A percentile compares a stretch with the other conserved stretches of the same genome.
Evolutionary conservation across 1,140 invertebrate genomes (phyloP).

Genomic region (Branchinecta lindahli): DNA sequence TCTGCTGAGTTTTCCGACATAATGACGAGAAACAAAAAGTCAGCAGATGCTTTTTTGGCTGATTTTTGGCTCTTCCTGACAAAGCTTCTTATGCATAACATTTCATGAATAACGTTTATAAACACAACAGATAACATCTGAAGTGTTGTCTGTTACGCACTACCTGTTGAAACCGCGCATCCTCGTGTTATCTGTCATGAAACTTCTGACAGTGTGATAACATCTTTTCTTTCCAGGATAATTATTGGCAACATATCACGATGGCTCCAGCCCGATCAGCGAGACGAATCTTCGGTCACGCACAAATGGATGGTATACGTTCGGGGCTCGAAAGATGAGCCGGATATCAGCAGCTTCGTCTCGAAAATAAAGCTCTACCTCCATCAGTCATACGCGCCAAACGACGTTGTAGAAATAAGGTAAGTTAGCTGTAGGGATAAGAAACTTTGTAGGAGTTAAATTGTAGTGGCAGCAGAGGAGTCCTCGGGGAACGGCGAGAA

Average conservation of each 20-base stretch:
- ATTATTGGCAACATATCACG: slow-evolving; percentile 72
- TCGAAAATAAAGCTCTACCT: slow-evolving; percentile 62
- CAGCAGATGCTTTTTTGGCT: no score
- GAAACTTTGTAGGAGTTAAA: slow-evolving; percentile 10
- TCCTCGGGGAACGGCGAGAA: no score
- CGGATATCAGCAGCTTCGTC: slow-evolving; percentile 45
- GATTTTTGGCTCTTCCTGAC: no score
- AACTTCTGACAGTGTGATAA: no score
- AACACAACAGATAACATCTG: no score
- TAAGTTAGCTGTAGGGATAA: slow-evolving; percentile 31
- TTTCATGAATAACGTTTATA: no score
- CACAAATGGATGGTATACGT: slow-evolving; percentile 85
- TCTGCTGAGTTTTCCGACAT: no score
- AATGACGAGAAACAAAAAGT: no score
- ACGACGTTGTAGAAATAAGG: slow-evolving; percentile 63
- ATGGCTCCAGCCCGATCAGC: slow-evolving; percentile 49
- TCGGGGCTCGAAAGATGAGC: slow-evolving; percentile 42
- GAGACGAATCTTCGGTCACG: slow-evolving; percentile 46
- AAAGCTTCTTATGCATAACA: no score
- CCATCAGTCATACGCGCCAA: slow-evolving; percentile 72
- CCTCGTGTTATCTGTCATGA: no score
- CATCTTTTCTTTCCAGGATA: slow-evolving; percentile 30
- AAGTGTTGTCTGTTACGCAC: no score
- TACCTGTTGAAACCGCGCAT: no score
- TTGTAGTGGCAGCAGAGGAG: slow-evolving; percentile 13